Evolutionary conservation across 2,113 vertebrate genomes (phyloP), one percentile per base, ranked within the genome.

Genomic region (Phrynosoma platyrhinos): DNA sequence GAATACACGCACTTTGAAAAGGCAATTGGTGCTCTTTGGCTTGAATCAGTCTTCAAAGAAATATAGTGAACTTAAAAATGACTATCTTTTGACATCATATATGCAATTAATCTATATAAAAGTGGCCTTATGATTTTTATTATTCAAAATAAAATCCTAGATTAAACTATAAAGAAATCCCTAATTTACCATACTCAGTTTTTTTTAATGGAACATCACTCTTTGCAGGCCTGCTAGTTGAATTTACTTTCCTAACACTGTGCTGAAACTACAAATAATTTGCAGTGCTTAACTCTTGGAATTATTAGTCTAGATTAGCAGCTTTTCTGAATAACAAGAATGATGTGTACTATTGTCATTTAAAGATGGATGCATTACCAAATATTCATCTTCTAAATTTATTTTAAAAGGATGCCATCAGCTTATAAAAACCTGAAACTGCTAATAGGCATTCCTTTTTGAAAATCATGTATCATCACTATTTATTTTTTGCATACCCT

Each of bases 101-200:
- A 91, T 6, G 7, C 74, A 94, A 91, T 94, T 94, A 92, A 85
- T 90, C 84, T 78, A 69, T 91, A 25, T 47, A 68, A 93, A 88
- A 84, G 69, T 12, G n/a, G 62, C 89, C 76, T 90, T 92, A 82
- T 90, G 89, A 84, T 79, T 91, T 90, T 74, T 84, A 55, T 76
- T 79, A 87, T 90, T 91, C 82, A 89, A 85, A 94, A 86, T 64
- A 91, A 91, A 92, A 94, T 93, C 89, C 69, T 85, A 93, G 91
- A 95, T 94, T 91, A 94, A 90, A 90, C 89, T 92, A 69, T 87
- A 88, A 85, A 92, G 83, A 92, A 90, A 92, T 93, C 95, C 90
- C 94, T 93, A 89, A 94, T 30, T 66, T 25, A 23, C 64, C 2
- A 91, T 79, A 91, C 36, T 36, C 94, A 87, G 52, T 91, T 87